Evolutionary conservation across 1,140 invertebrate genomes (phyloP).

Genomic region (Aphaenogaster floridana): DNA sequence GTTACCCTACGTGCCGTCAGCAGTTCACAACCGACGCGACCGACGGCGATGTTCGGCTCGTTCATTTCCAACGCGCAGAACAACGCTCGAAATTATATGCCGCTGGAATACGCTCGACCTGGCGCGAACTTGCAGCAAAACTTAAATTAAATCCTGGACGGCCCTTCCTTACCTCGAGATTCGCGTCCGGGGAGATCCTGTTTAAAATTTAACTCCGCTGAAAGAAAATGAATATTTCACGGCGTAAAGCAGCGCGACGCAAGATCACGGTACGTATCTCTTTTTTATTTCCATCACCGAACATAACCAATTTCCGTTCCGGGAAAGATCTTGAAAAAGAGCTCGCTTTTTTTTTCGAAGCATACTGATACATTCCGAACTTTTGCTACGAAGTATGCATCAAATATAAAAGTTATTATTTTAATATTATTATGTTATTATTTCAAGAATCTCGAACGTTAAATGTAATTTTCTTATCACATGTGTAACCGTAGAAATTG

Average conservation of each 20-base stretch:
- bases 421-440: background rate
- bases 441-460: background rate
- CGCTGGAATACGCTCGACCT: conserved; percentile 1
- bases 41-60: background rate
- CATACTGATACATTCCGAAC: background rate
- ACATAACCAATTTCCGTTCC: conserved; percentile 37
- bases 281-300: conserved; percentile 45
- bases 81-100: conserved; percentile 35
- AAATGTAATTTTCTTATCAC: background rate
- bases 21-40: background rate
- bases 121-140: conserved; percentile 37
- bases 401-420: too few species aligned
- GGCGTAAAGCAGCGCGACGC: conserved; percentile 21
- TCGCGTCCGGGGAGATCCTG: background rate
- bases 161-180: background rate
- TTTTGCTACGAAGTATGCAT: background rate
- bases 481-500: background rate
- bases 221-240: conserved; percentile 59
- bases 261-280: conserved; percentile 10
- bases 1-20: background rate
- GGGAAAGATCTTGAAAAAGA: background rate
- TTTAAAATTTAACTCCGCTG: conserved; percentile 48
- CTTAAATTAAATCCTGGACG: conserved; percentile 57
- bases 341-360: background rate
- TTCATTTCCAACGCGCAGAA: conserved; percentile 12